phyloP scores from a whole-genome alignment of 2,888 invertebrate species.

The Megamerina dolium region DNA sequence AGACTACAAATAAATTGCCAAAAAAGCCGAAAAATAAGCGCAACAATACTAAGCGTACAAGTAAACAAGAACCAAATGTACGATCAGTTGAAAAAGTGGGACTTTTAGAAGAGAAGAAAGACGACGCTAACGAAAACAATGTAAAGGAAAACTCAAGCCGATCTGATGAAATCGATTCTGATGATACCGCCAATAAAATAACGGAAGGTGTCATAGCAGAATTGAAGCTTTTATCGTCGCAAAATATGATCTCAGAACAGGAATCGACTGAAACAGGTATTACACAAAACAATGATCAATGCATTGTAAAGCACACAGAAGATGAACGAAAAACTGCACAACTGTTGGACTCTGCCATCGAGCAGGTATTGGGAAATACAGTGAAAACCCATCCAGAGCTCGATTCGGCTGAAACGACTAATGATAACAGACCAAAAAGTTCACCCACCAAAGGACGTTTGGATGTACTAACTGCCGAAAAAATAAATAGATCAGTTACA shows the following conservation, averaged over 20 bases:
- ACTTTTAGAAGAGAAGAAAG: no score
- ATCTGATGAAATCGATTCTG: background rate
- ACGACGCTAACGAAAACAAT: no score
- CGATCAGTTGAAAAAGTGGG: no score
- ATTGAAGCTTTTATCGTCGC: conserved; percentile 7
- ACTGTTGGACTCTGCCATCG: conserved; percentile 6
- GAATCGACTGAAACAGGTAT: conserved; percentile 3
- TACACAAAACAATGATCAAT: background rate
- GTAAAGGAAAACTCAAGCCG: no score
- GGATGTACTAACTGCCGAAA: conserved; percentile 9
- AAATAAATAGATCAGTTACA: conserved; percentile 8
- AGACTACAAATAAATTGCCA: no score
- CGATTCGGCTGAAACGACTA: no score
- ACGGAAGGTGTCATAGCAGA: conserved; percentile 10
- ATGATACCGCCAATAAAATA: conserved; percentile 4
- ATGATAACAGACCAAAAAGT: background rate
- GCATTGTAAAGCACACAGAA: conserved; percentile 2
- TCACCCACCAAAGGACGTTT: conserved; percentile 1
- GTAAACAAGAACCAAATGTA: no score
- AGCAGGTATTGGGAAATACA: conserved; percentile 4
- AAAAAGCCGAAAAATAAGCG: no score
- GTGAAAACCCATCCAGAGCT: no score
- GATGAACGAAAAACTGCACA: conserved; percentile 8
- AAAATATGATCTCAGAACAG: background rate
- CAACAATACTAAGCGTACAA: no score